These are phyloP conservation scores for Drosophila tripunctata DNA, from an alignment of 2,888 invertebrate genomes.

Conservation along the genomic window DNA sequence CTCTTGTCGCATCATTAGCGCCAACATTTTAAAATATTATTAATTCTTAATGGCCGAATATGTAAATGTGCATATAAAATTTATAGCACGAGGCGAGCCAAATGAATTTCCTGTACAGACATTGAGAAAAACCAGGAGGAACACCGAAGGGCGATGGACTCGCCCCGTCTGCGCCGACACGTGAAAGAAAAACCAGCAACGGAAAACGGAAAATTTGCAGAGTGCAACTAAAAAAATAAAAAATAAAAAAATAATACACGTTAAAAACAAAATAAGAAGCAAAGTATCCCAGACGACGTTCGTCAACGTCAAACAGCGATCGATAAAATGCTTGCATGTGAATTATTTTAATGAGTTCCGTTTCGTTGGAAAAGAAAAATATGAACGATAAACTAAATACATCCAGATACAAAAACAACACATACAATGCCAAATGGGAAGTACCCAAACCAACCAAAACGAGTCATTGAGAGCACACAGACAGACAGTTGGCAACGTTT, in stretches of 20 bases:
- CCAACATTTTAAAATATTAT: conserved; percentile 73
- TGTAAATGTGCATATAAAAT: conserved; percentile 56
- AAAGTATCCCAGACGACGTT: conserved; percentile 67
- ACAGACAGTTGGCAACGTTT: conserved; percentile 47
- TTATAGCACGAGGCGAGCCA: conserved; percentile 58
- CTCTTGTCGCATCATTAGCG: conserved; percentile 69
- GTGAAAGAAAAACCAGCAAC: conserved; percentile 61
- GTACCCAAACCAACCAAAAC: conserved; percentile 14
- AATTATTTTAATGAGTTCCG: conserved; percentile 80
- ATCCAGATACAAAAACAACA: conserved; percentile 45
- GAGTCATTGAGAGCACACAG: conserved; percentile 7
- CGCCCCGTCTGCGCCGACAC: conserved; percentile 39
- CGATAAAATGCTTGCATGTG: conserved; percentile 78
- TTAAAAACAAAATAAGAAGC: conserved; percentile 32
- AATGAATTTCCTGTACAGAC: conserved; percentile 76
- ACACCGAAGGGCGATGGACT: conserved; percentile 13
- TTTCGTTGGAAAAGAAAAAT: conserved; percentile 76
- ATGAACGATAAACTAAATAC: conserved; percentile 76
- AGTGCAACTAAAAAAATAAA: conserved; percentile 57
- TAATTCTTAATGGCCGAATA: conserved; percentile 73
- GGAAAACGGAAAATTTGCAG: conserved; percentile 76
- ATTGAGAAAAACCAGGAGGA: conserved; percentile 22
- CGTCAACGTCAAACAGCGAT: conserved; percentile 77
- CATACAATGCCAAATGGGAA: conserved; percentile 42
- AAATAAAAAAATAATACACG: conserved; percentile 48